Evolutionary conservation across 1,140 invertebrate species (phyloP), one percentile per base, ranked within the genome.

Genomic region (Drosophila arizonae): DNA sequence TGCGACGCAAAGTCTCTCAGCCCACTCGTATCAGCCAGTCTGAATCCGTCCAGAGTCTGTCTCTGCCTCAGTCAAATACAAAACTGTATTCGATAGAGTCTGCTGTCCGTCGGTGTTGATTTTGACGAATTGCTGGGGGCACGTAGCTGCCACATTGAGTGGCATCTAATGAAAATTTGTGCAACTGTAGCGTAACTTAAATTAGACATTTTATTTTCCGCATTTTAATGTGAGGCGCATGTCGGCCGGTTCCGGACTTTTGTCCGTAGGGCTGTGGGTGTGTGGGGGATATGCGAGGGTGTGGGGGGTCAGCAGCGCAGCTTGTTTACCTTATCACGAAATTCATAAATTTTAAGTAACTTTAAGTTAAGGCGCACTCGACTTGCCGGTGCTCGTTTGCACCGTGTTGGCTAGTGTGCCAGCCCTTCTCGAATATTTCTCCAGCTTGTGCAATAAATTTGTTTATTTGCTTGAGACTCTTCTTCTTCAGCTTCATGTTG

Each of bases 291-390:
- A 17, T 17, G 17, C 17, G 17, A 17, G 0, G 17, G 30, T 13
- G 21, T 58, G 55, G 41, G n/a, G 24, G 62, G 54, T 62, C 52
- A 61, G 36, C 66, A 70, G 74, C 69, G 70, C 66, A 9, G 48
- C 43, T 82, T 87, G 84, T 87, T 87, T 87, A 88, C 79, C 84
- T 87, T 87, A 87, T 87, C 84, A 79, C 56, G 69, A 84, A 88
- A 87, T 88, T 87, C 87, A 88, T 87, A 87, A 87, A 87, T 87
- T 87, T 84, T 67, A 84, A 82, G 76, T 86, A 73, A 80, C 82
- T 87, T 87, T 86, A 86, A 88, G 72, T 87, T 86, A 87, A 82
- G 72, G 81, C 76, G 72, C 62, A 64, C 72, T 71, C 62, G 78
- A 75, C 64, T 39, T 11, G 36, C 81, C 79, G 76, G 85, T 86